phyloP scores from a whole-genome alignment of 1,140 invertebrate genomes.

The Pygmarrhopalites habei region DNA sequence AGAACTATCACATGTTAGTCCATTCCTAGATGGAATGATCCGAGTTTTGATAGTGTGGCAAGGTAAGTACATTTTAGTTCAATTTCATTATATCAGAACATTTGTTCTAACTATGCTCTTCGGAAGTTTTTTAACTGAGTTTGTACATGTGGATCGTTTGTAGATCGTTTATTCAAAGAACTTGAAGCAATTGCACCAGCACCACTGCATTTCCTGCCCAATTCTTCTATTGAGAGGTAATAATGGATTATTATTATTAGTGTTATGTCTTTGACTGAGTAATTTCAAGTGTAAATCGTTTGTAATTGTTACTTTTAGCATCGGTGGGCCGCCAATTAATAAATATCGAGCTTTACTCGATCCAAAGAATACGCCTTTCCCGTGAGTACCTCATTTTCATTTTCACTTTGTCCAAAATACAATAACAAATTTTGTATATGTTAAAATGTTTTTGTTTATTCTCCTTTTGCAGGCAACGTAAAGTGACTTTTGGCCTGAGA shows the following conservation, averaged over 20 bases:
- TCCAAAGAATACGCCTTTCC: conserved; percentile 90
- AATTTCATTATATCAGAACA: no score
- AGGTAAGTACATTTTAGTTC: no score
- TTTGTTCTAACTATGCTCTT: no score
- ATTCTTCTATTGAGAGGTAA: conserved; percentile 68
- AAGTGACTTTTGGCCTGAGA: conserved; percentile 42
- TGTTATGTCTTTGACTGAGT: no score
- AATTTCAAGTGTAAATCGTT: no score
- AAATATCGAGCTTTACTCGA: conserved; percentile 90
- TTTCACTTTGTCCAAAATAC: no score
- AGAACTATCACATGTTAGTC: conserved; percentile 90
- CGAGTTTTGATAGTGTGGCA: conserved; percentile 83
- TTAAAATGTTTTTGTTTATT: no score
- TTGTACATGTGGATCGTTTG: no score
- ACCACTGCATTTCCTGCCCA: conserved; percentile 72
- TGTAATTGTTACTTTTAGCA: no score
- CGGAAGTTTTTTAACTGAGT: no score
- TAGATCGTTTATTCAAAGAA: conserved; percentile 66
- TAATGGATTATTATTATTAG: no score
- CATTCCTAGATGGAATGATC: conserved; percentile 80
- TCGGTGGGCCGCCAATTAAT: conserved; percentile 71
- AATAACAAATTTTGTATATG: not conserved
- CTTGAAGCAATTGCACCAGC: conserved; percentile 65
- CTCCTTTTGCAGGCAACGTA: conserved; percentile 19
- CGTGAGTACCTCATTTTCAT: conserved; percentile 50